A percentile compares a stretch with the other conserved stretches of the same genome.
phyloP scores from a whole-genome alignment of 2,888 invertebrate genomes.

The Platycnemis pennipes region DNA sequence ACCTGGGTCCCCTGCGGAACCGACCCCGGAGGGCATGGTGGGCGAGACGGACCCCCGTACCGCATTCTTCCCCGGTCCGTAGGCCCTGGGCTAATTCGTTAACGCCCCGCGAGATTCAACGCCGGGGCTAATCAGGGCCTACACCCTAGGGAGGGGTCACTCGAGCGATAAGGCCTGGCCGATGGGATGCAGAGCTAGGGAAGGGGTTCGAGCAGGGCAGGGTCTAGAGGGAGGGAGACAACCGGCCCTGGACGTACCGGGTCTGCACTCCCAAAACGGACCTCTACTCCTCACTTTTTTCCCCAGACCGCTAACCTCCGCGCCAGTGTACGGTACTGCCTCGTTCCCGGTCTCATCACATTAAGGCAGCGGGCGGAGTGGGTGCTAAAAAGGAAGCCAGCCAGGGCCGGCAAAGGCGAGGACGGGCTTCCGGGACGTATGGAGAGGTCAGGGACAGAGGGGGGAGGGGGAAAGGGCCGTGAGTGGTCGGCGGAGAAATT shows the following conservation, averaged over 20 bases:
- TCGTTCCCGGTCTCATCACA: slow-evolving; percentile 34
- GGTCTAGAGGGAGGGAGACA: neutral
- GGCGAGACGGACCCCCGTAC: no score
- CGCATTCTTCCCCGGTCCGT: no score
- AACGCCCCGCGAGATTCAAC: neutral
- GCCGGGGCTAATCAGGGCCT: neutral
- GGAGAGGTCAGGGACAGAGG: neutral
- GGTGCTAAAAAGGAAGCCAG: slow-evolving; percentile 6
- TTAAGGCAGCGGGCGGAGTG: slow-evolving; percentile 36
- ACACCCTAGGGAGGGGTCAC: neutral
- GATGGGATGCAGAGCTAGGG: neutral
- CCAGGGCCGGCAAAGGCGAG: neutral
- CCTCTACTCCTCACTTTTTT: neutral
- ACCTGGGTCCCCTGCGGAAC: neutral
- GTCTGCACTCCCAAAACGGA: neutral
- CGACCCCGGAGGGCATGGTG: neutral
- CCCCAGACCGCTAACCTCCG: neutral
- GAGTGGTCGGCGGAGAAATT: slow-evolving; percentile 48
- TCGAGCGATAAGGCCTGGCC: slow-evolving; percentile 8
- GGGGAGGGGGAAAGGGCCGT: neutral
- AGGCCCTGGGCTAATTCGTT: neutral
- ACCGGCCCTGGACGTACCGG: neutral
- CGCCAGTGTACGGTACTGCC: no score
- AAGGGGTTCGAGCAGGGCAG: neutral
- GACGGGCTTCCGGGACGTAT: no score